A percentile compares a stretch with the other conserved stretches of the same genome.
These are phyloP conservation scores for Neria commutata DNA, from an alignment of 2,888 invertebrate species.

Conservation along the genomic window DNA sequence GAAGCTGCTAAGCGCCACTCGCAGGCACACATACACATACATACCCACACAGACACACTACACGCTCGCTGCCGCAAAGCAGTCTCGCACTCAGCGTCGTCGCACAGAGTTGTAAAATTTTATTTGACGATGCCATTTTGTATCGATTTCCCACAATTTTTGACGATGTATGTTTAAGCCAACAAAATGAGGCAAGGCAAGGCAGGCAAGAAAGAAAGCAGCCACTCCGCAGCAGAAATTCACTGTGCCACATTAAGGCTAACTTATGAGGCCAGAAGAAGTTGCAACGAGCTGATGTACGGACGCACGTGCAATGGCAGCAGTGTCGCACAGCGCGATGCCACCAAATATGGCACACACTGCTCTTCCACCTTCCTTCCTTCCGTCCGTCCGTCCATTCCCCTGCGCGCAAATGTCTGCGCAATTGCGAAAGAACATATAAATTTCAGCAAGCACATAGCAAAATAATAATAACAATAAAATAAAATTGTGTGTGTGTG, in stretches of 20 bases:
- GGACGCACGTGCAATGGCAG: constrained; percentile 13
- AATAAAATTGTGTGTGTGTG: constrained; percentile 43
- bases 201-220: constrained; percentile 13
- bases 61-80: too few relatives aligned
- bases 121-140: constrained; percentile 51
- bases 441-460: constrained; percentile 35
- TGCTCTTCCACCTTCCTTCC: too few relatives aligned
- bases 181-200: background rate
- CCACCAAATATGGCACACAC: too few relatives aligned
- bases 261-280: constrained; percentile 41
- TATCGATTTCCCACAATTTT: constrained; percentile 51
- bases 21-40: too few relatives aligned
- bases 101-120: constrained; percentile 41
- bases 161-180: constrained; percentile 30
- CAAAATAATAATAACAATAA: constrained; percentile 46
- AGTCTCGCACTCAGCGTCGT: background rate
- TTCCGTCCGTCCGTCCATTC: too few relatives aligned
- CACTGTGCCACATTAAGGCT: constrained; percentile 44
- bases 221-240: too few relatives aligned
- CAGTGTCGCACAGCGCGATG: too few relatives aligned
- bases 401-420: constrained; percentile 6
- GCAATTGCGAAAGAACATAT: constrained; percentile 22
- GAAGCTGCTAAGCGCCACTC: too few relatives aligned
- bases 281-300: constrained; percentile 5
- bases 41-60: too few relatives aligned